Base-by-base conservation (phyloP, 1,140 invertebrate genomes). In the Rhagoletis pomonella region DNA sequence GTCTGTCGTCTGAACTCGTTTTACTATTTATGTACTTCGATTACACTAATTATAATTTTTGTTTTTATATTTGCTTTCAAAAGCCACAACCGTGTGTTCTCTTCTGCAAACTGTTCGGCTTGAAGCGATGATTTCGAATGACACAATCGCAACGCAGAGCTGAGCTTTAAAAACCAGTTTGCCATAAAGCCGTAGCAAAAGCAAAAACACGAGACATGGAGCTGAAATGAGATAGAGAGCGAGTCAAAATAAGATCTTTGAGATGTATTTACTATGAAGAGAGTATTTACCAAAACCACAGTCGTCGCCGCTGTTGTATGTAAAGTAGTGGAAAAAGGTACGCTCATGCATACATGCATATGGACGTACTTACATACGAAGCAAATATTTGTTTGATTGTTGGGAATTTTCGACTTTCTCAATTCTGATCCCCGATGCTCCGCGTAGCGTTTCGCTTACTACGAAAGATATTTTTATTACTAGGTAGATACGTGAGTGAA, bases 131-230 rank as follows among this genome's bases (percentile, higher is more conserved):
- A 29, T 47, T 81, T 81, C 10, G 47, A 81, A 81, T 81, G 73
- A 19, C 73, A 81, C 6, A 10, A 81, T 50, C 73, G 17, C n/a
- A 55, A 55, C 73, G 42, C 47, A 81, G 73, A 55, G 19, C n/a
- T n/a, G 29, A 81, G 73, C 47, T 81, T 81, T 81, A 29, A 81
- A 81, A 81, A 81, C 73, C 73, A 55, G 73, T 81, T 81, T 81
- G 44, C 47, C 10, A n/a, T n/a, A 14, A 50, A 81, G 17, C 12
- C n/a, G 29, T 44, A 29, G 50, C 7, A 6, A 14, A n/a, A n/a
- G 14, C 3, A 47, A 73, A 73, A 4, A 14, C 44, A 6, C 17
- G n/a, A 2, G n/a, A 9, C 47, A 47, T 44, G 4, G 47, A 12
- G 73, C 47, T 81, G 47, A 3, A 73, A 73, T 7, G 44, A 14